Base-by-base conservation (phyloP, 2,113 vertebrate genomes). In the Mirounga angustirostris region DNA sequence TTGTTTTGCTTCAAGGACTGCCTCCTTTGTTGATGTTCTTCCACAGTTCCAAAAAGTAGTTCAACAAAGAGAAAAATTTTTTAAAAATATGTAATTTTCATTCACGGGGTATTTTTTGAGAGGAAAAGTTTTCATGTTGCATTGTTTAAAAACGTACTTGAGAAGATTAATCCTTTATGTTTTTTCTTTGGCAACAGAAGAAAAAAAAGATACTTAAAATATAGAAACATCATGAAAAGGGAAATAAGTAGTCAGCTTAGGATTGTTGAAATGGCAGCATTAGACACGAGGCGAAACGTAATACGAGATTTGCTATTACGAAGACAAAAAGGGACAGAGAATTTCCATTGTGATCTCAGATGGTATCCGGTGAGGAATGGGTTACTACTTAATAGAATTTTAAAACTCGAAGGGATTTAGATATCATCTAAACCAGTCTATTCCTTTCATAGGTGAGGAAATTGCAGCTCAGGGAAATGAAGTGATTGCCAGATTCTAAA, bases 1-100 rank as follows among this genome's bases (percentile, higher is more conserved):
- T 98, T 97, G 96, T 98, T 95, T 83, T 81, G 36, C 92, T 88
- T 97, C 95, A 97, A 97, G 98, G 97, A 96, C 92, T 93, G 97
- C 97, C 69, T 96, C 90, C 84, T 98, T 97, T 98, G 97, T 96
- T 91, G 46, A 65, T 91, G 63, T 94, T 90, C 92, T 81, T 94
- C 52, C 95, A 94, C 54, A 96, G 88, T 92, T 59, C 87, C 80
- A 84, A 92, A 97, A 94, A 96, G 63, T 92, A 84, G 74, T 58
- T 96, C 76, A 63, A 95, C 94, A 96, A 98, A 97, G 50, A 76
- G 18, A 33, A 92, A 95, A 90, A 16, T 50, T 65, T 30, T 65
- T 1, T 30, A 74, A 36, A 97, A 59, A 83, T 50, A 69, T 24
- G n/a, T 74, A 54, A 93, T 89, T 95, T 96, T 97, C 26, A 87